These are phyloP conservation scores for Stenolophus ochropezus DNA, from an alignment of 2,888 invertebrate genomes.

Conservation along the genomic window DNA sequence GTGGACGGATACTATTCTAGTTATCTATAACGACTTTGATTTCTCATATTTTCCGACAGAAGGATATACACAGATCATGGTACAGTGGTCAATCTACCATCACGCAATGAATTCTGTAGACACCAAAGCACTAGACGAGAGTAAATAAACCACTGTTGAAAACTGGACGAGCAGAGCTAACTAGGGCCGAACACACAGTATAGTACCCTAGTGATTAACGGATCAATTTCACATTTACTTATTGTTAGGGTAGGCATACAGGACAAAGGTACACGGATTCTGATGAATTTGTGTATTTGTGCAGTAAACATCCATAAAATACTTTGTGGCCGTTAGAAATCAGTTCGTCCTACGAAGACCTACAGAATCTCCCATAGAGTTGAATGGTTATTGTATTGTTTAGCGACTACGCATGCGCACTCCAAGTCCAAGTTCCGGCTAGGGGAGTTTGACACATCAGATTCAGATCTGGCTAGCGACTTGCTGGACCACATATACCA, in stretches of 20 bases:
- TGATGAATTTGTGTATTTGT: conserved; percentile 34
- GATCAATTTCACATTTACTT: conserved; percentile 37
- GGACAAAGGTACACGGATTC: conserved; percentile 24
- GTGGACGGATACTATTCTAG: conserved; percentile 71
- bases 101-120: conserved; percentile 55
- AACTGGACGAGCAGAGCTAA: conserved; percentile 43
- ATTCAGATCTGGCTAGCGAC: conserved; percentile 45
- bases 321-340: conserved; percentile 56
- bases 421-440: conserved; percentile 15
- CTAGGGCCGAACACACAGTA: not conserved
- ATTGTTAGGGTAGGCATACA: not conserved
- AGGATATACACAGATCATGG: conserved; percentile 21
- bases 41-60: conserved; percentile 7
- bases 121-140: conserved; percentile 51
- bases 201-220: conserved; percentile 21
- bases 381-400: conserved; percentile 22
- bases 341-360: conserved; percentile 53
- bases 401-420: conserved; percentile 41
- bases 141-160: conserved; percentile 54
- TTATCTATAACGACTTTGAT: conserved; percentile 58
- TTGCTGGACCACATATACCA: conserved; percentile 59
- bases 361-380: conserved; percentile 56
- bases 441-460: conserved; percentile 41
- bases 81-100: conserved; percentile 57
- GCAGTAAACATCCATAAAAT: conserved; percentile 54